Evolutionary conservation across 2,113 vertebrate species (phyloP), one percentile per base, ranked within the genome.

Genomic region (Falcunculus frontatus): DNA sequence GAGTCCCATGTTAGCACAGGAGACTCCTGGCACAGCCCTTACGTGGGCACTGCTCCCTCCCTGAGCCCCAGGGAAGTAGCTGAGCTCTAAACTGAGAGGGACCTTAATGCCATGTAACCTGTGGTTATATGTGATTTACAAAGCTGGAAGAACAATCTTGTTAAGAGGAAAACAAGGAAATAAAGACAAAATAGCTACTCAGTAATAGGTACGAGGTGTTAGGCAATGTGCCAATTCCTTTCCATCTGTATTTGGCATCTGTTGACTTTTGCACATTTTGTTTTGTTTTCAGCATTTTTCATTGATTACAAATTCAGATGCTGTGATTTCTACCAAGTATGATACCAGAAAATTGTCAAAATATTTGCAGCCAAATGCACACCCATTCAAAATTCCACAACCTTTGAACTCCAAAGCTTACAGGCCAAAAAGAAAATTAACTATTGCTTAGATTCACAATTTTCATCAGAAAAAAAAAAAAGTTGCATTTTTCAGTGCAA

Each of bases 1-100:
- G 2, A 42, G 49, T 70, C n/a, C 52, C 0, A 0, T 2, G 7
- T n/a, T 27, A 76, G 25, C 0, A 0, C 5, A 0, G 7, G 18
- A 16, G 16, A 27, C 15, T 79, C 76, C n/a, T 32, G 30, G 30
- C n/a, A 13, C 4, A 7, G 37, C 37, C 37, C 50, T 6, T 2
- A 19, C 17, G 33, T 35, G 37, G 8, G 13, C 18, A 62, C 5
- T 46, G 32, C 50, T 32, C 10, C 50, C 15, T 6, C 6, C 3
- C 29, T 11, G 11, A 74, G 50, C 19, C 16, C 15, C 27, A 17
- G 57, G 29, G 49, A 78, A 30, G 32, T 4, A 62, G 25, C 20
- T 49, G 13, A 87, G 19, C 53, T 15, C 7, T 55, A 35, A 87
- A 27, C 37, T 63, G n/a, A 0, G 0, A 76, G 27, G 14, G 27